Base-by-base conservation (phyloP, 2,888 invertebrate species). In the Cryptophagus acutangulus region DNA sequence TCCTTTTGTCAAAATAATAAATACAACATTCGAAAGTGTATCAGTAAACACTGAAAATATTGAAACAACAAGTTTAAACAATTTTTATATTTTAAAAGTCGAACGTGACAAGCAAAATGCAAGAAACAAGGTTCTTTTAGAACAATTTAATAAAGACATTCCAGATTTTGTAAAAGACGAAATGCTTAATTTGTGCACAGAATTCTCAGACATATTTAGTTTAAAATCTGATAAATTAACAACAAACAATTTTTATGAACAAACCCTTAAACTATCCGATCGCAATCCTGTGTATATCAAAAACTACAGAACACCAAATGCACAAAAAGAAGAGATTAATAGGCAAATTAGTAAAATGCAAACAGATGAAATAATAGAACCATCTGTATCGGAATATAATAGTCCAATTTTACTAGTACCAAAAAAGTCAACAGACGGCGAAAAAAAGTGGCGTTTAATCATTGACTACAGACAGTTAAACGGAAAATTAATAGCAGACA, bases 191-290 rank as follows among this genome's bases (percentile, higher is more conserved):
- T 16, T 48, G 1, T 49, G 46, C 24, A 5, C 15, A 17, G 30
- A 49, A 25, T 49, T 34, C 24, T 33, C 38, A 3, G 49, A 48
- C 36, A 44, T 52, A 18, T 51, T 54, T 36, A 37, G 36, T 1
- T n/a, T 52, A 18, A 42, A 52, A 31, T 28, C 36, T 4, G 54
- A 52, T 17, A 33, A 41, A 29, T 8, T 46, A 8, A 43, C 48
- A 9, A 13, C 28, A 9, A 55, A 57, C 40, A 57, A 55, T 44
- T 52, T 51, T 38, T 54, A 51, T 28, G 25, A 46, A 40, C 52
- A 53, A 45, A 46, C 46, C 34, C 14, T 53, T 14, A 24, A 31
- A 25, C 10, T 46, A 9, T 38, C 36, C 5, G 47, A 54, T 20
- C 38, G 45, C 2, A 40, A 10, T 15, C 46, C 51, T 8, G 41